Conservation (phyloP, 2,888 invertebrate genomes). For the Lacanobia wlatinum region DNA sequence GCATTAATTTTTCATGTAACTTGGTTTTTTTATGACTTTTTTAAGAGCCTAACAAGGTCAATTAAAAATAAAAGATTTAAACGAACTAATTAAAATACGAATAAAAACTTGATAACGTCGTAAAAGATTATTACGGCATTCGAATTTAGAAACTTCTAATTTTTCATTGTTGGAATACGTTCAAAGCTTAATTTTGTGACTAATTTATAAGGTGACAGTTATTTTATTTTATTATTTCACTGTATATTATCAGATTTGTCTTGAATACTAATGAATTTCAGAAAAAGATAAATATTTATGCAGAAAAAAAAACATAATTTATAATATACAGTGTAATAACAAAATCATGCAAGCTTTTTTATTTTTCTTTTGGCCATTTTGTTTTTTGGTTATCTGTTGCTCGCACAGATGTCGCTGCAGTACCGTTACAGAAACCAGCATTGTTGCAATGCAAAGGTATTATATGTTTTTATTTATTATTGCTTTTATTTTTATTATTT, state of each 20-base stretch:
- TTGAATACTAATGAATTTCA: not conserved
- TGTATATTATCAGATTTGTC: slow-evolving; percentile 27
- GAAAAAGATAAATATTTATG: not conserved
- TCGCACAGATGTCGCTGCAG: slow-evolving; percentile 87
- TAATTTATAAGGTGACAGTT: slow-evolving; percentile 67
- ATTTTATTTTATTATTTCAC: slow-evolving; percentile 29
- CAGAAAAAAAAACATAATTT: not conserved
- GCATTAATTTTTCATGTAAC: not conserved
- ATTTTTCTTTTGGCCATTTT: slow-evolving; percentile 71
- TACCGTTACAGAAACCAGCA: slow-evolving; percentile 87
- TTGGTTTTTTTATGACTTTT: not conserved
- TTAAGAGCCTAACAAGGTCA: not conserved
- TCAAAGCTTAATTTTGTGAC: slow-evolving; percentile 61
- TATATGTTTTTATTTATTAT: slow-evolving; percentile 60
- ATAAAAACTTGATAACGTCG: not conserved
- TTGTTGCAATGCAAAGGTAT: slow-evolving; percentile 89
- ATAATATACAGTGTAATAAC: slow-evolving; percentile 45
- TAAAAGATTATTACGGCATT: not conserved
- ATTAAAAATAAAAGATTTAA: not conserved
- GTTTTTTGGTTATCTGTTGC: slow-evolving; percentile 71
- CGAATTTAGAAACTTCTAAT: not conserved
- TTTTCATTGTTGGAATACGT: slow-evolving; percentile 39
- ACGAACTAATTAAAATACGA: not conserved
- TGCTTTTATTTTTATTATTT: slow-evolving; percentile 51
- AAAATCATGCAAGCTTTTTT: slow-evolving; percentile 58